Base-by-base conservation (phyloP, 2,797 vertebrate species). In the Chaenodraco wilsoni region DNA sequence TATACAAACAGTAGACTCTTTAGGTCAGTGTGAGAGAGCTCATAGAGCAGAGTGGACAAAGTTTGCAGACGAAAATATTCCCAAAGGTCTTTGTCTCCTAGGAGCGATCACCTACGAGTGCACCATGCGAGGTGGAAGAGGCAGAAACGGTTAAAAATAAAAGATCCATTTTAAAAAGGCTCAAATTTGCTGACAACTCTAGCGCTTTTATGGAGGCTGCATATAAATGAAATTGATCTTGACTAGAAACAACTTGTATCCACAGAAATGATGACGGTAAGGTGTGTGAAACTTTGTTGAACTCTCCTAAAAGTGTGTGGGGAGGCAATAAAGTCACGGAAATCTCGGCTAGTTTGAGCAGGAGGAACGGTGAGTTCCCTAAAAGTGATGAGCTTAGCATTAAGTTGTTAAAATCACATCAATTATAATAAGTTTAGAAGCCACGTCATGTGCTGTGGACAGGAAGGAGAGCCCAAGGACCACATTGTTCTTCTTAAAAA, bases 161-260 rank as follows among this genome's bases (percentile, higher is more conserved):
- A 33, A 33, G 45, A 86, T 81, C 74, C 49, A 61, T 78, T 81
- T 64, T 15, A 16, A 76, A 78, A 52, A 59, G 37, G 46, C 51
- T 43, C 4, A 59, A 63, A 80, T 77, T 8, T 62, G 65, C 81
- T 78, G 84, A 78, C 68, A 9, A 76, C 43, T 68, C 74, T 33
- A 31, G 16, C 31, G 43, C 11, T 9, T 2, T 4, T 14, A 4
- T 12, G 17, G 63, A 62, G 60, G 23, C 57, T n/a, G 60, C 41
- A 9, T 19, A 11, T 31, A n/a, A 66, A 74, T 14, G 9, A 67
- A 58, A 46, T 43, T 27, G 58, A 71, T 40, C 70, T 45, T 10
- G 65, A 51, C 44, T 11, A 7, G 0, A 1, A n/a, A 55, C 40
- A 14, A 27, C 41, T 41, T 14, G 50, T 48, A 12, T 46, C 59